A percentile compares a stretch with the other conserved stretches of the same genome.
Conservation (phyloP, 2,888 invertebrate genomes). For the Parthenolecanium corni region DNA sequence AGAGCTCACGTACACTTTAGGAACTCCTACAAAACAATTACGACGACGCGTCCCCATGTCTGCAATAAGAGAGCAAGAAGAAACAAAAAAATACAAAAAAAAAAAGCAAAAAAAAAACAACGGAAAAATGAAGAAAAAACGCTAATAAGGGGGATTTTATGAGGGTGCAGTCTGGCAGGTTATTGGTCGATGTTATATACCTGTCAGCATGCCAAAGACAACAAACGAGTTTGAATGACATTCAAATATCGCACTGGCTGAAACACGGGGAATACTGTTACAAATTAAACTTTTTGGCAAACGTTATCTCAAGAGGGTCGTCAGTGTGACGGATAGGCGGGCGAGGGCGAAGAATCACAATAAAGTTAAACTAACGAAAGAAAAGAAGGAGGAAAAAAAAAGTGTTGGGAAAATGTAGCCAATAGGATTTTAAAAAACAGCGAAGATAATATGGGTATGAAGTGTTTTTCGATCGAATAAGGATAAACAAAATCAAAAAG, state of each 20-base stretch:
- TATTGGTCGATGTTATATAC: constrained; percentile 14
- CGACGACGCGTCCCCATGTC: constrained; percentile 6
- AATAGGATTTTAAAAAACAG: no score
- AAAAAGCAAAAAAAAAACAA: no score
- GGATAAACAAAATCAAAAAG: no score
- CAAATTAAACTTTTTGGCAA: constrained; percentile 17
- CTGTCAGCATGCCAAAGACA: constrained; percentile 18
- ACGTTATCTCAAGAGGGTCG: not conserved
- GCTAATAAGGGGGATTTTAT: constrained; percentile 18
- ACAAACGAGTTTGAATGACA: constrained; percentile 12
- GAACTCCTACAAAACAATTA: constrained; percentile 13
- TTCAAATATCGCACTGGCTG: constrained; percentile 7
- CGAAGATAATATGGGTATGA: no score
- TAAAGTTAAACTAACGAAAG: not conserved
- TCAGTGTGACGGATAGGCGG: not conserved
- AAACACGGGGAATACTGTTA: constrained; percentile 9
- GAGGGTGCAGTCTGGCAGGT: constrained; percentile 18
- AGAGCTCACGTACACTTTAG: constrained; percentile 2
- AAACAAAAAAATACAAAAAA: no score
- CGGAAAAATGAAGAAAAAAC: not conserved
- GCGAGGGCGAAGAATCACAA: not conserved
- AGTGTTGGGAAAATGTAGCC: no score
- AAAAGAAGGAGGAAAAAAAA: no score
- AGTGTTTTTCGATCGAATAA: no score
- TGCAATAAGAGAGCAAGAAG: no score